Conservation (phyloP, 2,797 vertebrate genomes). For the Anguilla obscura region DNA sequence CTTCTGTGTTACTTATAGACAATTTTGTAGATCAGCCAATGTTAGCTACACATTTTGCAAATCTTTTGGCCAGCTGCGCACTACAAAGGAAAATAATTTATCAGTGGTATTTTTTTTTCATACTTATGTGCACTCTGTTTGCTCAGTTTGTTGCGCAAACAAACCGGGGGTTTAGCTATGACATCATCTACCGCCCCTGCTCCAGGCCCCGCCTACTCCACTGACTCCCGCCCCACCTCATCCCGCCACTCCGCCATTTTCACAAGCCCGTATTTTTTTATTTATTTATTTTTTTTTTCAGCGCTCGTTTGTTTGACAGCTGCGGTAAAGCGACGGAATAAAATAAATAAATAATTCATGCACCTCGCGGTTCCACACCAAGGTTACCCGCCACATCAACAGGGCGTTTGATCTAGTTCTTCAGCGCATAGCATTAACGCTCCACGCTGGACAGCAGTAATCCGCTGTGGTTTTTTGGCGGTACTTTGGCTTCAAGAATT, state of each 20-base stretch:
- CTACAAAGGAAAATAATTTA: background rate
- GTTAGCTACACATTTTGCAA: background rate
- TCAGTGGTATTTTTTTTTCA: background rate
- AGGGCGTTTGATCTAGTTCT: background rate
- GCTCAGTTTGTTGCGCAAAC: background rate
- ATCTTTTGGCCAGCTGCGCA: background rate
- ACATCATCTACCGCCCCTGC: background rate
- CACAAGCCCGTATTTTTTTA: background rate
- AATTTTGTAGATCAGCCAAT: background rate
- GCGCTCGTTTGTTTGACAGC: background rate
- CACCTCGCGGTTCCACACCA: background rate
- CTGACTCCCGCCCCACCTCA: background rate
- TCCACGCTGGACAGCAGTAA: background rate
- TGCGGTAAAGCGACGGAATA: background rate
- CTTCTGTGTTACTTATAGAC: background rate
- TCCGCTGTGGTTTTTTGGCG: background rate
- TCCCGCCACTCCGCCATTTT: background rate
- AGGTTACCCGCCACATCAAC: background rate
- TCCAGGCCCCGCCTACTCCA: background rate
- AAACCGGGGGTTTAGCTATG: background rate
- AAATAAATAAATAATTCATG: background rate
- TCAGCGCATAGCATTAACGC: background rate
- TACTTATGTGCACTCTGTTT: background rate
- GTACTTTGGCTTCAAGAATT: background rate
- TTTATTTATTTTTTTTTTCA: no score